Percentiles rank a stretch among this genome's conserved stretches.
Conservation (phyloP, 2,888 invertebrate species). For the Sarcophaga variegata region DNA sequence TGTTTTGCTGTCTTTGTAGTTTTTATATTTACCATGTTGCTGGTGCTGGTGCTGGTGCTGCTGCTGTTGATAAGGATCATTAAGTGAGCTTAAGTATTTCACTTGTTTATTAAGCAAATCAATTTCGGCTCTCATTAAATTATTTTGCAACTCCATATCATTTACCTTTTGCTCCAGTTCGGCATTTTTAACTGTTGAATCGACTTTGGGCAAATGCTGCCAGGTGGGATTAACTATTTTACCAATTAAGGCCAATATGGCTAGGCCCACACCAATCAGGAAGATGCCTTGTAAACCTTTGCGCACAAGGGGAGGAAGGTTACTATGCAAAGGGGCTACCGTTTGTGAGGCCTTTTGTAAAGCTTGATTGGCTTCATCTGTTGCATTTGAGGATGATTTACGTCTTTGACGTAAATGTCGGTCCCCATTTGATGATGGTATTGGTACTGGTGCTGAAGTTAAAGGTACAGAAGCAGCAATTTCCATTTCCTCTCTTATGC, state of each 20-base stretch:
- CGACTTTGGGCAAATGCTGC: slow-evolving; percentile 64
- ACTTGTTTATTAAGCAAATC: slow-evolving; percentile 79
- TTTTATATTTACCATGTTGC: slow-evolving; percentile 45
- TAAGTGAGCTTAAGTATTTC: slow-evolving; percentile 74
- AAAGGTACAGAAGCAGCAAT: neutral
- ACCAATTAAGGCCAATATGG: slow-evolving; percentile 76
- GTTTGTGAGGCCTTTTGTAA: slow-evolving; percentile 29
- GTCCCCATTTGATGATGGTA: neutral
- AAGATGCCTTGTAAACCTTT: slow-evolving; percentile 75
- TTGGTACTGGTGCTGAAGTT: neutral
- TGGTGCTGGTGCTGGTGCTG: neutral
- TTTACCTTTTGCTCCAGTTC: slow-evolving; percentile 74
- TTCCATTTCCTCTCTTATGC: slow-evolving; percentile 30
- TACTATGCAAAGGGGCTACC: neutral
- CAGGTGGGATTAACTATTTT: slow-evolving; percentile 76
- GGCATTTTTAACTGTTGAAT: slow-evolving; percentile 46
- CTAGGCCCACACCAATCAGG: slow-evolving; percentile 74
- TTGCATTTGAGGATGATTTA: slow-evolving; percentile 14
- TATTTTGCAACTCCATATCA: slow-evolving; percentile 79
- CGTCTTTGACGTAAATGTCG: slow-evolving; percentile 53
- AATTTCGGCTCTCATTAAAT: slow-evolving; percentile 80
- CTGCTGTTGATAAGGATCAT: slow-evolving; percentile 46
- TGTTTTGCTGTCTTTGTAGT: slow-evolving; percentile 67
- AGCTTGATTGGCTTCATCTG: slow-evolving; percentile 17
- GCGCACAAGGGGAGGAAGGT: slow-evolving; percentile 71